Percentiles rank a stretch among this genome's conserved stretches.
These are phyloP conservation scores for Clitarchus hookeri DNA, from an alignment of 2,888 invertebrate species.

Conservation along the genomic window DNA sequence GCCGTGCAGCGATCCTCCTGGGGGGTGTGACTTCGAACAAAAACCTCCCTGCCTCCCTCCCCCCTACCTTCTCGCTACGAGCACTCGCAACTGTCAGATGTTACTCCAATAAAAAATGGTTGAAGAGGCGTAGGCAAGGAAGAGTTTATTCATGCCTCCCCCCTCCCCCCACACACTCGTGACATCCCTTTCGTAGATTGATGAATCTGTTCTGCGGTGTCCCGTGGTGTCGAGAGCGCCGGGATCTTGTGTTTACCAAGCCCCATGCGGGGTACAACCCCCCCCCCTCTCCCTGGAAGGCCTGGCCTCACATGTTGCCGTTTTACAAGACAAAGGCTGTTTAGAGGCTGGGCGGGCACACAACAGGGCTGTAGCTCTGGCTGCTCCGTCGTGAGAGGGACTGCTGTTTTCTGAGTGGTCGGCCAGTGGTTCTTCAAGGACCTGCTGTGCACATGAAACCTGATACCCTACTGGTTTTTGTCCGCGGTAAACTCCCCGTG, in stretches of 20 bases:
- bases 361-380: neutral
- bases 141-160: neutral
- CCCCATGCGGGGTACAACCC: neutral
- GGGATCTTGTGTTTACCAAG: neutral
- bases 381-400: neutral
- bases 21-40: neutral
- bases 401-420: neutral
- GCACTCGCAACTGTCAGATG: slow-evolving; percentile 8
- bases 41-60: neutral
- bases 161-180: too few species aligned
- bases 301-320: neutral
- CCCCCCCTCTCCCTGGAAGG: neutral
- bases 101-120: neutral
- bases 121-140: neutral
- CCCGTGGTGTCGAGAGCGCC: slow-evolving; percentile 21
- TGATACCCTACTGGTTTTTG: neutral
- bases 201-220: slow-evolving; percentile 56
- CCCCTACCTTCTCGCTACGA: neutral
- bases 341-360: slow-evolving; percentile 6
- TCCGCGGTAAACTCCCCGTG: neutral
- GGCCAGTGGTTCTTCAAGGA: neutral
- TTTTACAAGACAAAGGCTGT: neutral
- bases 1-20: neutral
- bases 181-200: slow-evolving; percentile 46
- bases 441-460: neutral